Evolutionary conservation across 2,113 vertebrate genomes (phyloP).

Genomic region (Chiloscyllium plagiosum): DNA sequence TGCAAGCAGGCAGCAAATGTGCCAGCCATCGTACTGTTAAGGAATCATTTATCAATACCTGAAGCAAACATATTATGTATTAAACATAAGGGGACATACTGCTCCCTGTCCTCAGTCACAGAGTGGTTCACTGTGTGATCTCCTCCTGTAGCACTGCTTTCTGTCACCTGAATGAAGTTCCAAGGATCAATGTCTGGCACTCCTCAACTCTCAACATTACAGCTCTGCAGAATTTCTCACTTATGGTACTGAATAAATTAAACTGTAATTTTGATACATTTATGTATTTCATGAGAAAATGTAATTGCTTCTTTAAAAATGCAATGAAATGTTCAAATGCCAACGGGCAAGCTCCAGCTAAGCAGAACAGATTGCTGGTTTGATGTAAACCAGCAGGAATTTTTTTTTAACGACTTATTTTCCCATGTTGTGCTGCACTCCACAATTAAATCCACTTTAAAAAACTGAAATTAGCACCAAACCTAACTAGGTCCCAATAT

Average conservation of each 20-base stretch:
- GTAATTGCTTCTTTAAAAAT: not conserved
- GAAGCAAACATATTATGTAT: not conserved
- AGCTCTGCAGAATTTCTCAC: not conserved
- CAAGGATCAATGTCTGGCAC: not conserved
- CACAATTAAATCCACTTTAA: not conserved
- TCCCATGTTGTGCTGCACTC: not conserved
- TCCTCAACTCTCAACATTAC: not conserved
- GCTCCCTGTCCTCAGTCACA: not conserved
- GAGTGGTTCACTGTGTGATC: not conserved
- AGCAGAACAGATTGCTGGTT: not conserved
- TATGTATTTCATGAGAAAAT: not conserved
- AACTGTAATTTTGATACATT: not conserved
- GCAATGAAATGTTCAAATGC: not conserved
- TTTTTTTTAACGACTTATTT: not conserved
- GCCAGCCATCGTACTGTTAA: not conserved
- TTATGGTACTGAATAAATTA: not conserved
- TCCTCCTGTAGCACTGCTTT: not conserved
- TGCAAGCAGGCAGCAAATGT: not conserved
- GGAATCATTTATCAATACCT: not conserved
- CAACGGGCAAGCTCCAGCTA: not conserved
- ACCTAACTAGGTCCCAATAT: not conserved
- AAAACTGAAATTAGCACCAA: conserved; percentile 1
- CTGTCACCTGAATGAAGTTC: not conserved
- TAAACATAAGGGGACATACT: not conserved
- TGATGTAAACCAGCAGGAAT: not conserved